Base-by-base conservation (phyloP, 2,888 invertebrate species). In the Liodrosophila aerea region DNA sequence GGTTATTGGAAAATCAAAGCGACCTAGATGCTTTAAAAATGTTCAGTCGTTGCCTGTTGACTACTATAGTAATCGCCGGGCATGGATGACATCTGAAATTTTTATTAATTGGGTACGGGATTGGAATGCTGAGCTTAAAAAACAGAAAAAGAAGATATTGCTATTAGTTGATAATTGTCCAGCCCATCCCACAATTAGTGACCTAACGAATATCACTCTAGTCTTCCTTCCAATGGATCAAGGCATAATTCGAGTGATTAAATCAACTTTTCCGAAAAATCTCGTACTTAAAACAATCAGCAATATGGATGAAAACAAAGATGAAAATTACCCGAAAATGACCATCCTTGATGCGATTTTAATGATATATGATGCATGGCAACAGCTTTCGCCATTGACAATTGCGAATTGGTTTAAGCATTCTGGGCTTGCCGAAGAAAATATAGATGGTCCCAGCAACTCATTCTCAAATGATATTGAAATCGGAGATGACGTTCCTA, bases 161-260 rank as follows among this genome's bases (percentile, higher is more conserved):
- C 45, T 45, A 45, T 45, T 45, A 34, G 45, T 45, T 47, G 34
- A 47, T 47, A 36, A 47, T 47, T 36, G 37, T 47, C 29, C 37
- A 13, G 36, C 37, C 29, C 45, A 45, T 45, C 45, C 45, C 34
- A 18, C 33, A 45, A 45, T 45, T 45, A 1, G 13, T 45, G 33
- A 22, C 8, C 46, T 47, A 27, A 36, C 36, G 36, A 49, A 49
- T 49, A 49, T 49, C 37, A 49, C 36, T 27, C 46, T 36, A 37
- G 46, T 49, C 39, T 49, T 49, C 39, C 49, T 49, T n/a, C 39
- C 49, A 39, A 49, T 52, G 34, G 43, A 52, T 40, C 50, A 50
- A 33, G 33, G 33, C 40, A 41, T 41, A 40, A 50, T 50, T 50
- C 29, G 49, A 39, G 39, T 39, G 39, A 31, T 49, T 39, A 49